phyloP scores from a whole-genome alignment of 2,113 vertebrate species.

The Pogonocichla stellata region DNA sequence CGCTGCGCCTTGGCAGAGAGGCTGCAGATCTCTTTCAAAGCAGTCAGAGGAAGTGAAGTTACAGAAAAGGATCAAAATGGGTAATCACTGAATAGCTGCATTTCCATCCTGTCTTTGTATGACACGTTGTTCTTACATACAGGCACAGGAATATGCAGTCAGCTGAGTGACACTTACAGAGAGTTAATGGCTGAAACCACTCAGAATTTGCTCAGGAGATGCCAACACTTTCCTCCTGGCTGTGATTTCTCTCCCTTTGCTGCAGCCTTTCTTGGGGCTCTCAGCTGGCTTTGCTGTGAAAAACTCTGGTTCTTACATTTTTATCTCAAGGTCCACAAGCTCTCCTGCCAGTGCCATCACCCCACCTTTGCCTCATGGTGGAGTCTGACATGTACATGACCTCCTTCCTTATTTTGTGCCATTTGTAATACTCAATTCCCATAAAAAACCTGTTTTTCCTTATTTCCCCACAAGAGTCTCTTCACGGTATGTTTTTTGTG shows the following conservation, averaged over 20 bases:
- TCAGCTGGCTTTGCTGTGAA: not conserved
- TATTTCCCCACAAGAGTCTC: not conserved
- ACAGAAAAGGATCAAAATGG: not conserved
- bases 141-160: not conserved
- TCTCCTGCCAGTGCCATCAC: not conserved
- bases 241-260: not conserved
- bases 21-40: not conserved
- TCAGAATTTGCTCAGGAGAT: not conserved
- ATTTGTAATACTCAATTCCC: not conserved
- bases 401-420: not conserved
- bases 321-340: not conserved
- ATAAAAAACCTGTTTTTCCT: not conserved
- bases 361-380: not conserved
- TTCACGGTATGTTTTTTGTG: not conserved
- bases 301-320: not conserved
- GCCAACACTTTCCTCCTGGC: not conserved
- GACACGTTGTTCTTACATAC: not conserved
- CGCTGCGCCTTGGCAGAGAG: rapidly evolving
- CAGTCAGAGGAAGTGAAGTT: not conserved
- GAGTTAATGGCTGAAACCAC: not conserved
- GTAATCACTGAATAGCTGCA: not conserved
- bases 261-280: not conserved
- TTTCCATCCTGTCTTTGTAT: not conserved
- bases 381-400: not conserved
- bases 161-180: not conserved